A percentile compares a stretch with the other conserved stretches of the same genome.
Evolutionary conservation across 2,113 vertebrate genomes (phyloP).

Genomic region (Apodemus sylvaticus): DNA sequence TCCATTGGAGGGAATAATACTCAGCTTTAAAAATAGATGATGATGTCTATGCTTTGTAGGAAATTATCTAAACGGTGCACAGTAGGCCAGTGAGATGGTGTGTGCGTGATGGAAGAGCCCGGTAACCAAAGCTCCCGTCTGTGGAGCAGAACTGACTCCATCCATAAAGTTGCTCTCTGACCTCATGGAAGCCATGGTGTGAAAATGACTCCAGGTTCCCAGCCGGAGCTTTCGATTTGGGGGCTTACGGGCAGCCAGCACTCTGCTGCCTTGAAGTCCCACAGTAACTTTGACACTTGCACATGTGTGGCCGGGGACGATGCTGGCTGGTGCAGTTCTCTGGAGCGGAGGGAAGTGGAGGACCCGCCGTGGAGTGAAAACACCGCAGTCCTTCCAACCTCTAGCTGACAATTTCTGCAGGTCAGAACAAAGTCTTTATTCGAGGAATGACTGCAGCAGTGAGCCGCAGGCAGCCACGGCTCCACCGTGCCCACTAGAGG

Average conservation of each 20-base stretch:
- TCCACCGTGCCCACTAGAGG: neutral
- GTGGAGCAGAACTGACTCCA: neutral
- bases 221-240: neutral
- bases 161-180: neutral
- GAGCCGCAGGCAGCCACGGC: neutral
- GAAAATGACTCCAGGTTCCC: neutral
- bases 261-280: neutral
- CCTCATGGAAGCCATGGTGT: neutral
- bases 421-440: neutral
- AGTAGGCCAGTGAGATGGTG: neutral
- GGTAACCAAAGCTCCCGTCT: neutral
- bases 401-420: neutral
- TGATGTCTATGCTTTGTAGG: neutral
- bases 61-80: neutral
- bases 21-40: neutral
- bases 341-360: neutral
- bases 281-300: neutral
- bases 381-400: neutral
- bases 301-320: neutral
- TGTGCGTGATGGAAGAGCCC: neutral
- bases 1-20: neutral
- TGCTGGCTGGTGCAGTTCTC: neutral
- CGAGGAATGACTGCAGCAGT: rapidly evolving
- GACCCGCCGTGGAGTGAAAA: neutral
- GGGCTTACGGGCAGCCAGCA: neutral